Conservation (phyloP, 2,797 vertebrate genomes). For the Diplodus sargus region DNA sequence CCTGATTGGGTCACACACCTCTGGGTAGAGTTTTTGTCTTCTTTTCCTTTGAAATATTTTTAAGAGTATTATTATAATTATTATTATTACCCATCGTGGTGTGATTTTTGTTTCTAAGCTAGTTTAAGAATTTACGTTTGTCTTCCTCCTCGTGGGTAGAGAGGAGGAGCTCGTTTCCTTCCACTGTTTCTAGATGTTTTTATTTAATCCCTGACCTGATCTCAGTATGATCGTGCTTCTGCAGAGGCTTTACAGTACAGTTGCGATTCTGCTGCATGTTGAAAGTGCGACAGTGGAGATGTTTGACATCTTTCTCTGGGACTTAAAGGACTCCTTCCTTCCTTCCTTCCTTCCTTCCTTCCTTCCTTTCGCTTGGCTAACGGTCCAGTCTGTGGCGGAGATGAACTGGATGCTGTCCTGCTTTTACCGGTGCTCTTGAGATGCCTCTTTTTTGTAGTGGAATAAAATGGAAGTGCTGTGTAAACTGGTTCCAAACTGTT, state of each 20-base stretch:
- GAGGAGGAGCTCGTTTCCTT: conserved; percentile 11
- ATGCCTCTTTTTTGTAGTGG: conserved; percentile 83
- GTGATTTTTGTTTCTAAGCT: conserved; percentile 54
- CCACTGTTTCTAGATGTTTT: conserved; percentile 18
- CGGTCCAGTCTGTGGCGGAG: conserved; percentile 37
- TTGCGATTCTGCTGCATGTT: conserved; percentile 69
- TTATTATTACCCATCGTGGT: conserved; percentile 56
- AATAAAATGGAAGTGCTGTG: conserved; percentile 83
- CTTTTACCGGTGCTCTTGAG: conserved; percentile 75
- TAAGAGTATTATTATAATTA: conserved; percentile 46
- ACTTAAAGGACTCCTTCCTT: conserved; percentile 35
- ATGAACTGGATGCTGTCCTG: conserved; percentile 57
- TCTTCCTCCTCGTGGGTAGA: conserved; percentile 6
- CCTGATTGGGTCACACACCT: conserved; percentile 20
- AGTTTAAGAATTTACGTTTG: conserved; percentile 17
- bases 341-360: conserved; percentile 9
- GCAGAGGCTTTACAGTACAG: conserved; percentile 51
- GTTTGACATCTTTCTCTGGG: conserved; percentile 40
- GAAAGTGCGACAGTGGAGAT: conserved; percentile 30
- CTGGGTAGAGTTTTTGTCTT: conserved; percentile 26
- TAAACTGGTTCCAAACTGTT: conserved; percentile 7
- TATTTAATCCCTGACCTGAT: conserved; percentile 19
- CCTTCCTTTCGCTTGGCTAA: conserved; percentile 55
- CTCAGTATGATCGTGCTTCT: conserved; percentile 34
- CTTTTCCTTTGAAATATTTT: conserved; percentile 41